Conservation (phyloP, 2,888 invertebrate genomes). For the Lochmaea crataegi region DNA sequence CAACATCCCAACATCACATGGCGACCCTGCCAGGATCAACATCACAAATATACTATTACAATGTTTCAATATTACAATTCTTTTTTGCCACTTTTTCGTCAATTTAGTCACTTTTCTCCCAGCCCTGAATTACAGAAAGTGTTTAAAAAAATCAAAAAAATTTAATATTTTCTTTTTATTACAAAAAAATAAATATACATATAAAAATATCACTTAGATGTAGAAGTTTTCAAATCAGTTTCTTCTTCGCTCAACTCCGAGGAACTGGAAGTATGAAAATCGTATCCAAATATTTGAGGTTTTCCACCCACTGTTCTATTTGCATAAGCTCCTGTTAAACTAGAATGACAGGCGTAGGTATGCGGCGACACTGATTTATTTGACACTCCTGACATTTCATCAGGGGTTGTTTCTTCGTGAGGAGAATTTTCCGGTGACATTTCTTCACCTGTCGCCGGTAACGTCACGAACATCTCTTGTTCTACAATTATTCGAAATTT, state of each 20-base stretch:
- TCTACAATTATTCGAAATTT: neutral
- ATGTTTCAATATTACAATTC: no score
- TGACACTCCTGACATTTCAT: slow-evolving; percentile 21
- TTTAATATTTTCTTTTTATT: no score
- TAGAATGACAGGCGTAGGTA: slow-evolving; percentile 56
- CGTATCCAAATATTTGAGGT: slow-evolving; percentile 59
- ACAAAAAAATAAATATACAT: no score
- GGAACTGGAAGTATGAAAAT: slow-evolving; percentile 57
- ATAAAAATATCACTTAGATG: slow-evolving; percentile 32
- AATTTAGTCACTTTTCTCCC: no score
- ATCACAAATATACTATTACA: no score
- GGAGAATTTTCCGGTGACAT: slow-evolving; percentile 12
- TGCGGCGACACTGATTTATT: slow-evolving; percentile 38
- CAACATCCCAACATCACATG: no score
- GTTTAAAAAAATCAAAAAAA: no score
- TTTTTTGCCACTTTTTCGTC: no score
- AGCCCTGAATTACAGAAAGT: no score
- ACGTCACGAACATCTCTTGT: neutral
- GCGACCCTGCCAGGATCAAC: no score
- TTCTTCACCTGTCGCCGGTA: neutral
- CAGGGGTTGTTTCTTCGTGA: slow-evolving; percentile 17
- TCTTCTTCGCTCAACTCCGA: slow-evolving; percentile 43
- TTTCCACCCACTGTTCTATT: slow-evolving; percentile 42
- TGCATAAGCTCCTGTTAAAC: slow-evolving; percentile 55
- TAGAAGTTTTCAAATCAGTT: slow-evolving; percentile 35